phyloP scores from a whole-genome alignment of 2,113 vertebrate species.

The Trichomycterus rosablanca region DNA sequence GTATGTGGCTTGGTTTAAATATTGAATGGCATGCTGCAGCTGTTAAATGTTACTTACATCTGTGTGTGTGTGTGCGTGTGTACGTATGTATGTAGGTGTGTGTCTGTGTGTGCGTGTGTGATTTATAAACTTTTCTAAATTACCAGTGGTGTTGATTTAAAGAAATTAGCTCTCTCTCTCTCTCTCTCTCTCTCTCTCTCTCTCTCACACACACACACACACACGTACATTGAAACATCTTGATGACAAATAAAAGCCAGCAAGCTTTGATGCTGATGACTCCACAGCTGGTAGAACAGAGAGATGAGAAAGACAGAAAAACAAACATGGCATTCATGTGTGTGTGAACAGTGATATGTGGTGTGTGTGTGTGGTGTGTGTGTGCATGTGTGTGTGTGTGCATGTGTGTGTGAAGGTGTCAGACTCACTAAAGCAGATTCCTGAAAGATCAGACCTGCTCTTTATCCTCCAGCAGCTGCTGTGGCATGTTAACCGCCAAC shows the following conservation, averaged over 20 bases:
- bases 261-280: conserved; percentile 22
- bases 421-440: conserved; percentile 25
- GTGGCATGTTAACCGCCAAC: conserved; percentile 20
- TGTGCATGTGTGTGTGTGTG: conserved; percentile 4
- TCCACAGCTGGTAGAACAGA: background rate
- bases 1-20: too few relatives aligned
- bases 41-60: conserved; percentile 15
- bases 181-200: background rate
- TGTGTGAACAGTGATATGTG: conserved; percentile 3
- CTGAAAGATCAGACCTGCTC: conserved; percentile 35
- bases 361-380: conserved; percentile 8
- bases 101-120: background rate
- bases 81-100: too few relatives aligned
- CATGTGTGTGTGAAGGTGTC: conserved; percentile 18
- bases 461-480: conserved; percentile 35
- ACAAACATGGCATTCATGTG: conserved; percentile 22
- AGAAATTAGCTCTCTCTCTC: conserved; percentile 7
- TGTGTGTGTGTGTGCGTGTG: conserved; percentile 15
- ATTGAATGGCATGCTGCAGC: conserved; percentile 18
- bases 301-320: conserved; percentile 12
- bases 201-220: conserved; percentile 14
- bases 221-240: background rate
- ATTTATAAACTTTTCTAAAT: conserved; percentile 8
- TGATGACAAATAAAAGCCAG: conserved; percentile 22
- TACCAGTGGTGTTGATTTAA: conserved; percentile 8